Percentiles rank a stretch among this genome's conserved stretches.
These are phyloP conservation scores for Rhodeus uyekii DNA, from an alignment of 2,797 vertebrate genomes.

Conservation along the genomic window DNA sequence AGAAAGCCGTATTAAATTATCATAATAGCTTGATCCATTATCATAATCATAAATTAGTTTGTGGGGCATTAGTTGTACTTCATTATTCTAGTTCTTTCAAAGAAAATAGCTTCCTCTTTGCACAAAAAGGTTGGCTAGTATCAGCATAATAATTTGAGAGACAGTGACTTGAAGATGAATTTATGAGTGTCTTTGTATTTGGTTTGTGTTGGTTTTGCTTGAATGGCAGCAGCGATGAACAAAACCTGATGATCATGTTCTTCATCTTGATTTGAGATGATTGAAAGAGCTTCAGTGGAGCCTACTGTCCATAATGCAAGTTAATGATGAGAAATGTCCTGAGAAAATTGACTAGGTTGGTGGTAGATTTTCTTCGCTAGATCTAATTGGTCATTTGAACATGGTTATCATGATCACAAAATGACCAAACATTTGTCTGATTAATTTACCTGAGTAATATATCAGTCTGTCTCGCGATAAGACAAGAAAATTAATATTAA, in stretches of 20 bases:
- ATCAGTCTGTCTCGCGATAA: not conserved
- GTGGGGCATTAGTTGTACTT: not conserved
- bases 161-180: not conserved
- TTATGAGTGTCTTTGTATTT: not conserved
- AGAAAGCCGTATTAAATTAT: too few species aligned
- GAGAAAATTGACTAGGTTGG: not conserved
- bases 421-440: not conserved
- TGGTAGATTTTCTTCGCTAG: not conserved
- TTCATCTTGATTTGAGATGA: not conserved
- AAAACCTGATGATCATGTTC: not conserved
- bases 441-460: not conserved
- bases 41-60: too few species aligned
- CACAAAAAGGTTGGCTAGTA: not conserved
- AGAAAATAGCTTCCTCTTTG: not conserved
- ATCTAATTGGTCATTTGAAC: not conserved
- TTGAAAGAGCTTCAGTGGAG: not conserved
- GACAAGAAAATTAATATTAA: not conserved
- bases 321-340: not conserved
- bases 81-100: not conserved
- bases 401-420: not conserved
- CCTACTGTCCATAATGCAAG: too few species aligned
- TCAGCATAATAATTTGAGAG: not conserved
- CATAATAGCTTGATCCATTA: too few species aligned
- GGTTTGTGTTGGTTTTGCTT: not conserved
- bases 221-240: not conserved